Evolutionary conservation across 2,888 invertebrate genomes (phyloP).

Genomic region (Eupelmus urozonus): DNA sequence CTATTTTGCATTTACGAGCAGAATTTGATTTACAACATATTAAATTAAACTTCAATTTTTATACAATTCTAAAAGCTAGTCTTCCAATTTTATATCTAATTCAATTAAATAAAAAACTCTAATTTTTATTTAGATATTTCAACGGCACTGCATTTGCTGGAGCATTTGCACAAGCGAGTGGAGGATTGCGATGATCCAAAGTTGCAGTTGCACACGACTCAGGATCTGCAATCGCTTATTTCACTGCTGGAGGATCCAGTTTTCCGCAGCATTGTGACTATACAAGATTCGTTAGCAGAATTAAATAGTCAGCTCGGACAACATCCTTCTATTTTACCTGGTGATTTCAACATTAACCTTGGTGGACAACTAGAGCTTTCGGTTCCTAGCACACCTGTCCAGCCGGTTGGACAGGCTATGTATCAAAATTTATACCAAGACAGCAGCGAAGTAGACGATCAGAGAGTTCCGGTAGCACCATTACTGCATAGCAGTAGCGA

Average conservation of each 20-base stretch:
- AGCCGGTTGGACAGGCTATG: conserved; percentile 71
- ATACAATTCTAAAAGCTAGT: too few relatives aligned
- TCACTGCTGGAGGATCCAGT: conserved; percentile 93
- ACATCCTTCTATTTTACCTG: conserved; percentile 94
- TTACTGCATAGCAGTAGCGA: conserved; percentile 78
- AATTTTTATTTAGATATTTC: conserved; percentile 90
- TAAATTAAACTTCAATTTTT: too few relatives aligned
- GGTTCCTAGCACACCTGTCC: conserved; percentile 72
- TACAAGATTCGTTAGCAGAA: conserved; percentile 93
- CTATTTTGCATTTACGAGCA: too few relatives aligned
- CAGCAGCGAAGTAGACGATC: conserved; percentile 84
- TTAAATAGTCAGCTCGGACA: conserved; percentile 91
- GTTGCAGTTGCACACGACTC: conserved; percentile 85
- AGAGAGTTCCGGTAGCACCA: conserved; percentile 87
- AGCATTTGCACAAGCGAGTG: conserved; percentile 91
- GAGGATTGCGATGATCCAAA: conserved; percentile 91
- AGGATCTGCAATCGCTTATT: conserved; percentile 90
- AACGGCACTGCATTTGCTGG: conserved; percentile 91
- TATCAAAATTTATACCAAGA: conserved; percentile 75
- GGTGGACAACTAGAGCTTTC: conserved; percentile 80
- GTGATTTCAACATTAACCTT: conserved; percentile 94
- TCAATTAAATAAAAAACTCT: too few relatives aligned
- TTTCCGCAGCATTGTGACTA: conserved; percentile 91
- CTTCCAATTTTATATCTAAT: too few relatives aligned
- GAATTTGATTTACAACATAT: too few relatives aligned